Evolutionary conservation across 2,797 vertebrate species (phyloP).

Genomic region (Clarias platycephalus): DNA sequence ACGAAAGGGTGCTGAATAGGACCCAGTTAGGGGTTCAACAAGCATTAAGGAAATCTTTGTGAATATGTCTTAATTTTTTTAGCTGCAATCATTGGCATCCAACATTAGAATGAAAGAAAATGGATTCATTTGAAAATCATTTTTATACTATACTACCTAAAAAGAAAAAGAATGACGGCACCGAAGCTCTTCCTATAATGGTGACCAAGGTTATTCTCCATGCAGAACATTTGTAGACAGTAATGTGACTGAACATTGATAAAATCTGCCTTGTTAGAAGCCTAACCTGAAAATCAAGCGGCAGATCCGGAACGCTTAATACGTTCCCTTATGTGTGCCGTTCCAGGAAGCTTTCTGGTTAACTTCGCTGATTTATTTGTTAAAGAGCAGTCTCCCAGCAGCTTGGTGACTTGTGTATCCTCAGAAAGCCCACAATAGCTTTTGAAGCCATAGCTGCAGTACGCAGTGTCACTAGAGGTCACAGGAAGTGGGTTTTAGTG

Average conservation of each 20-base stretch:
- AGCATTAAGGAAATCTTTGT: background rate
- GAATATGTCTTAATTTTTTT: too few species aligned
- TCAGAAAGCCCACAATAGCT: conserved; percentile 27
- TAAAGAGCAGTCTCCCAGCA: background rate
- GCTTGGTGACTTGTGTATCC: background rate
- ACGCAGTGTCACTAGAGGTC: conserved; percentile 37
- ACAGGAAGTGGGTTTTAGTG: conserved; percentile 58
- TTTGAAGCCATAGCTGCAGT: conserved; percentile 36
- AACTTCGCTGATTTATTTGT: conserved; percentile 5
- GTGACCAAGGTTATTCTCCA: background rate
- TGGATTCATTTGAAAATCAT: background rate
- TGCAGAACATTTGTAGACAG: background rate
- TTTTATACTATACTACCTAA: background rate
- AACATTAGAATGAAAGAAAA: background rate
- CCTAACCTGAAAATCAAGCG: background rate
- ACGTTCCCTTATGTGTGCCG: background rate
- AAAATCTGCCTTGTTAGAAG: background rate
- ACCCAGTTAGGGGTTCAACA: background rate
- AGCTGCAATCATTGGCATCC: background rate
- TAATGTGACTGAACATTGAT: background rate
- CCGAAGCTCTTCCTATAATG: background rate
- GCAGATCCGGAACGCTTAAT: background rate
- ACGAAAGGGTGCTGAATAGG: background rate
- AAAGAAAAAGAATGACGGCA: background rate
- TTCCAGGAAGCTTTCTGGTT: background rate